Base-by-base conservation (phyloP, 37 sponge, comb jelly and placozoan species). In the Haliclona indistincta region DNA sequence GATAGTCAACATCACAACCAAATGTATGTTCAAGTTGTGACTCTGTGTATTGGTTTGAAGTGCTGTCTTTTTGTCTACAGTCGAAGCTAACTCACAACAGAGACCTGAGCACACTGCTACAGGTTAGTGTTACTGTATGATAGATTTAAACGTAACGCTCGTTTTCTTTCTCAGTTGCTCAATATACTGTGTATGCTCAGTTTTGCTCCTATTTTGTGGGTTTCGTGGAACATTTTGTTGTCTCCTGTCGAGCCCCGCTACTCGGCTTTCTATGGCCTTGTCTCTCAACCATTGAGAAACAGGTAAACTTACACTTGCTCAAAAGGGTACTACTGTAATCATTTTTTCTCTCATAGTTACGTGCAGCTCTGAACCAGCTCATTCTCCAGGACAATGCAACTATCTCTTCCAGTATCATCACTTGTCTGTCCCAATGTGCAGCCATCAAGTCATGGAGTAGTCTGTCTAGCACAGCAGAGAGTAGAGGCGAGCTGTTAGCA, bases 251-350 rank as follows among this genome's bases (percentile, higher is more conserved):
- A 53, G 44, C 67, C 4, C 83, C 83, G 34, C 39, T 83, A 23
- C 56, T 74, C 74, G 66, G 75, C 2, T 43, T 83, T 39, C 45
- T 83, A 0, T 75, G 67, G 62, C 83, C 72, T 56, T 32, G 65
- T 0, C 83, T 83, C 25, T 33, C 44, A 29, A 29, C 43, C 68
- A 23, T 68, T 44, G 76, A 75, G 34, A 34, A 55, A 58, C 62
- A 56, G 61, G 83, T 83, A 25, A 19, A 69, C 60, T 17, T 15
- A 47, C 51, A 47, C 15, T 17, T 15, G 51, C 51, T 25, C 13
- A 8, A 25, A 7, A 58, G 6, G 7, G 60, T 25, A n/a, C 60
- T 58, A n/a, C 13, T 58, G 7, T 58, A 58, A n/a, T 11, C 22
- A n/a, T 58, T 11, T 58, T 58, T 17, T 8, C 13, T 47, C 13